Conservation (phyloP, 2,113 vertebrate species). For the Prolemur simus region DNA sequence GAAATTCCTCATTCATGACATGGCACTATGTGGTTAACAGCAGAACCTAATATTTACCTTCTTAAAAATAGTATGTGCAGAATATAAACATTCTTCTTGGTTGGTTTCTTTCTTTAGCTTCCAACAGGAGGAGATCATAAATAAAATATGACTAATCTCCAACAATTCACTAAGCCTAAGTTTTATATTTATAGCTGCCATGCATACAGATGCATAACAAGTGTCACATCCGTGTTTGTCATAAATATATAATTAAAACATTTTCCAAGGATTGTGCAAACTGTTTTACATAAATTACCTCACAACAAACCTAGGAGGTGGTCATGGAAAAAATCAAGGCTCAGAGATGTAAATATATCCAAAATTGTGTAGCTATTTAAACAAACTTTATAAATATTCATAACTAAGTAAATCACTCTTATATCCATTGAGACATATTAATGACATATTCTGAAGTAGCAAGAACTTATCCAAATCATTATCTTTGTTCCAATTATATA, state of each 20-base stretch:
- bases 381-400: not conserved
- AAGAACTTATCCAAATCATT: not conserved
- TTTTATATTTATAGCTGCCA: not conserved
- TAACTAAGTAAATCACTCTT: not conserved
- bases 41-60: not conserved
- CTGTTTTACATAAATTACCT: not conserved
- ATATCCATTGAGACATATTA: not conserved
- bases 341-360: not conserved
- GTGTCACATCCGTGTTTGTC: not conserved
- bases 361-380: not conserved
- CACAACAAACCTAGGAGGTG: not conserved
- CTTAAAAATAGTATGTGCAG: not conserved
- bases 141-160: constrained; percentile 18
- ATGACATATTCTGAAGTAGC: not conserved
- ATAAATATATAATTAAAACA: not conserved
- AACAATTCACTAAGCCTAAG: not conserved
- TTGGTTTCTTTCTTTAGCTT: not conserved
- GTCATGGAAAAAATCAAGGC: not conserved
- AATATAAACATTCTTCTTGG: not conserved
- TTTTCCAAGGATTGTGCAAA: not conserved
- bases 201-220: not conserved
- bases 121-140: not conserved
- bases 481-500: not conserved
- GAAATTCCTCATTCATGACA: not conserved
- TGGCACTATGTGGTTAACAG: not conserved